Evolutionary conservation across 2,113 vertebrate species (phyloP), one percentile per base, ranked within the genome.

Genomic region (Anseranas semipalmata): DNA sequence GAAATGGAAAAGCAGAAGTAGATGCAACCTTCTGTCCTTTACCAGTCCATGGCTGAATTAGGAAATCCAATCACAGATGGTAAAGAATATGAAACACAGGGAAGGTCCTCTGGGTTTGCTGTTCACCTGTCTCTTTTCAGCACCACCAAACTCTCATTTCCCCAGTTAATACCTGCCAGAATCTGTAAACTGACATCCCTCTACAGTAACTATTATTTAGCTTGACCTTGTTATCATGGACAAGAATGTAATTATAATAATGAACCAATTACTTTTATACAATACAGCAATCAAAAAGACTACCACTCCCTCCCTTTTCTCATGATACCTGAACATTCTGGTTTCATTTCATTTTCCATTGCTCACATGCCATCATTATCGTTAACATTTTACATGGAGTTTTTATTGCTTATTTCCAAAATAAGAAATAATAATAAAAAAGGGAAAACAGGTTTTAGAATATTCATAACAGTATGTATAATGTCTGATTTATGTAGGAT

Each of bases 251-350:
- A 96, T 92, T 90, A 79, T 80, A 68, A 55, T 74, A 87, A 96
- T 68, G 59, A 95, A 80, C 62, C 70, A 83, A 93, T 85, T 96
- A 85, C 90, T 96, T 93, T 90, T 78, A 76, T 35, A 70, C 46
- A 90, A 62, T 81, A 86, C 6, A 83, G 24, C 56, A 91, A 89
- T 63, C 35, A 87, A 77, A 79, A 79, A 90, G 25, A 72, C 41
- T 67, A 91, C 15, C 5, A 72, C 3, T 76, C 18, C 15, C 20
- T 84, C 59, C 70, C 8, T 91, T 50, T 95, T 73, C 89, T 96
- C 59, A 90, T 58, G 52, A 66, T 55, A 96, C 50, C 74, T 87
- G 21, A 87, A 80, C 81, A 59, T 89, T 76, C 75, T 46, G 24
- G 50, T 35, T 93, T 85, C 90, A 85, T 85, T 91, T 73, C 37